Evolutionary conservation across 2,888 invertebrate genomes (phyloP).

Genomic region (Allacma fusca): DNA sequence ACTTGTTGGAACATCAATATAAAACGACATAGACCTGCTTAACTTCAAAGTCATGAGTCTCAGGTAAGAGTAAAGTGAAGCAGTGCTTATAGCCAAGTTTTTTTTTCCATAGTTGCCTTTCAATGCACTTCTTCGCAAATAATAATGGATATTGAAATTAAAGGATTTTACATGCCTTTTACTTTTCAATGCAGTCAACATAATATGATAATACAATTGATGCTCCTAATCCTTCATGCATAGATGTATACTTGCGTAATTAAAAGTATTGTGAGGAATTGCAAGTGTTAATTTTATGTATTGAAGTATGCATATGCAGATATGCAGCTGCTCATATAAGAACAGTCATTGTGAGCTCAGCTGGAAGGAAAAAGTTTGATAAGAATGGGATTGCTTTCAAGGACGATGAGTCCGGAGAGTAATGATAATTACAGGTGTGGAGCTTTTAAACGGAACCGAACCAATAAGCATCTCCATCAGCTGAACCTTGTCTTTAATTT

Average conservation of each 20-base stretch:
- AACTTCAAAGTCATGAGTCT: no score
- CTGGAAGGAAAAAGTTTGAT: neutral
- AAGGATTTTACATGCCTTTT: neutral
- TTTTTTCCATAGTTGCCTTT: no score
- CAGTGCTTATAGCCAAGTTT: no score
- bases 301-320: no score
- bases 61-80: no score
- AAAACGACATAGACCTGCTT: no score
- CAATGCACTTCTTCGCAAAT: neutral
- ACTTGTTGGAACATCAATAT: no score
- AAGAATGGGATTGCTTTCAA: neutral
- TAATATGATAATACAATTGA: neutral
- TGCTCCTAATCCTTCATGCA: neutral
- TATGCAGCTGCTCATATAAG: neutral
- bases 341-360: neutral
- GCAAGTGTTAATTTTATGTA: no score
- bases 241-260: neutral
- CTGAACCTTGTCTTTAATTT: no score
- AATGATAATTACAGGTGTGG: constrained; percentile 2
- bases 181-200: neutral
- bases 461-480: neutral
- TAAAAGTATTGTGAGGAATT: neutral
- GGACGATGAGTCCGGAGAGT: neutral
- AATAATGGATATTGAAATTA: neutral
- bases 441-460: constrained; percentile 8